phyloP scores from a whole-genome alignment of 2,888 invertebrate genomes.

The Gastracanthus pulcherrimus region DNA sequence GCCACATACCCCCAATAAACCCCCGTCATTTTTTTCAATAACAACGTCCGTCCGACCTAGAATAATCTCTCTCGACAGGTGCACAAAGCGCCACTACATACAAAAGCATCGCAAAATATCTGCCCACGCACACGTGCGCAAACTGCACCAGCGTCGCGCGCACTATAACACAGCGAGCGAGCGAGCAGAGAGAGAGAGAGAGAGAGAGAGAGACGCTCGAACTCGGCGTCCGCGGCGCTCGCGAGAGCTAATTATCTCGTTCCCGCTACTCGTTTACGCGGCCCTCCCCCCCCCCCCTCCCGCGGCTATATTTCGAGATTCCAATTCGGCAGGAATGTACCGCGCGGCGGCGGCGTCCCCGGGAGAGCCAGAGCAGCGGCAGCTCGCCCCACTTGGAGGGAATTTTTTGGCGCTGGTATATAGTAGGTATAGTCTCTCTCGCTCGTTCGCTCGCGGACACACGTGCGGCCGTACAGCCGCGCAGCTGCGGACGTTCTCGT shows the following conservation, averaged over 20 bases:
- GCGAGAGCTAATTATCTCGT: slow-evolving; percentile 58
- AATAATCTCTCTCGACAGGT: background rate
- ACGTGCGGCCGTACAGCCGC: slow-evolving; percentile 35
- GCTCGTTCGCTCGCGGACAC: slow-evolving; percentile 18
- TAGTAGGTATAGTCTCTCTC: slow-evolving; percentile 3
- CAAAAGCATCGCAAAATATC: background rate
- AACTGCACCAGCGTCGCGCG: too few species aligned
- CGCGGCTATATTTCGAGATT: slow-evolving; percentile 52
- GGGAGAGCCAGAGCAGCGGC: slow-evolving; percentile 19
- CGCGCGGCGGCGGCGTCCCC: slow-evolving; percentile 41
- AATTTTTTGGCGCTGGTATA: slow-evolving; percentile 53
- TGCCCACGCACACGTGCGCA: background rate
- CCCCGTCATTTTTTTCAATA: background rate
- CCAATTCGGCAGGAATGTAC: slow-evolving; percentile 55
- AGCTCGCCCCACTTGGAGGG: slow-evolving; percentile 50
- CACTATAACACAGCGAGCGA: background rate
- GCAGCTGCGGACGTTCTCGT: background rate
- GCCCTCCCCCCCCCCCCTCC: slow-evolving; percentile 56
- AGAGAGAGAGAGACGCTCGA: too few species aligned
- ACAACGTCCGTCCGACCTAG: too few species aligned
- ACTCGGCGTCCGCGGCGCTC: slow-evolving; percentile 22
- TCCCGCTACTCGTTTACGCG: slow-evolving; percentile 61
- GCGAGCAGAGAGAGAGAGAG: too few species aligned
- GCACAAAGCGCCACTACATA: background rate
- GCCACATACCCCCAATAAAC: too few species aligned